Evolutionary conservation across 2,888 invertebrate genomes (phyloP), one percentile per base, ranked within the genome.

Genomic region (Adelognathus sp.): DNA sequence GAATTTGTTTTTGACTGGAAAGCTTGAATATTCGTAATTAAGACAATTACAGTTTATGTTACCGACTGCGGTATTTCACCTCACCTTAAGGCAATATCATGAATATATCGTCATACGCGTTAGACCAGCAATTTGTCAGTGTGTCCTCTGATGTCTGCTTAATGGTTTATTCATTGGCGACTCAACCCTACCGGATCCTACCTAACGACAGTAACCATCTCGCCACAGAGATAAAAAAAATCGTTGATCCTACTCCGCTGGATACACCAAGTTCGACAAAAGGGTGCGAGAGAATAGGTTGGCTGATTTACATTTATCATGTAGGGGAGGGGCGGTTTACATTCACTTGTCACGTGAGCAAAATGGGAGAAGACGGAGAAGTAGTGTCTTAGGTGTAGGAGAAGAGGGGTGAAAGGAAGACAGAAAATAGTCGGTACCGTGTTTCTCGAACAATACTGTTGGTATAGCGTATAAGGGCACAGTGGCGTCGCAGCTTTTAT

Each of bases 251-350:
- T 3, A 11, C 24, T 3, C 21, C 46, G 39, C 39, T 39, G 9
- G 39, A 9, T 36, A 7, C n/a, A 39, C 27, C 54, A 27, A 64
- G 63, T 63, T 70, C 70, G 50, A 70, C 69, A 46, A 70, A 58
- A 58, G 63, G 36, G 56, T 63, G 61, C n/a, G 9, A 50, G 41
- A 33, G 24, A 29, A 46, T 44, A 14, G 39, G 39, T 54, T 46
- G 69, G 41, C 71, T 75, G 75, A 79, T 79, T 79, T 75, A 63
- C 74, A 79, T 79, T 75, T 71, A 79, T 75, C 74, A 70, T 67
- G 21, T 16, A 4, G 46, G 46, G 21, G 46, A 21, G 24, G 21
- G 46, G 18, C 9, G 78, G 52, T 60, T 79, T 74, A 78, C 70
- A 66, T 74, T 78, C 70, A 74, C 78, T 70, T 66, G 74, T 69